These are phyloP conservation scores for Cotesia congregata DNA, from an alignment of 2,888 invertebrate species.

Conservation along the genomic window DNA sequence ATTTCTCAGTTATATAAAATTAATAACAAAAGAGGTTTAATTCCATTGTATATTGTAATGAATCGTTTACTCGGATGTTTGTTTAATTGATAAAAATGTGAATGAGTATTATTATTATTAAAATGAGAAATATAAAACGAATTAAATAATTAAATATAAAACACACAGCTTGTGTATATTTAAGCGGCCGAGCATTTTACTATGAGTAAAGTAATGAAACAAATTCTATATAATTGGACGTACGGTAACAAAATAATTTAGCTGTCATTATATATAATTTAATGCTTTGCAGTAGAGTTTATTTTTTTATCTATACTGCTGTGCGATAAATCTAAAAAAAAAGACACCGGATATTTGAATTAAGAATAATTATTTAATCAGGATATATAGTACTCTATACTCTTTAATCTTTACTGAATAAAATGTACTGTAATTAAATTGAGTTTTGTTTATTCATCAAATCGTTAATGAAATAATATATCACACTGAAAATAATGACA, in stretches of 20 bases:
- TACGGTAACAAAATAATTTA: slow-evolving; percentile 1
- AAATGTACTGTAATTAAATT: too few relatives aligned
- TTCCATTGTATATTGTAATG: neutral
- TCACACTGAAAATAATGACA: neutral
- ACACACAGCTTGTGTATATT: too few relatives aligned
- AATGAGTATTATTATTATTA: too few relatives aligned
- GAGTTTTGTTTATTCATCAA: neutral
- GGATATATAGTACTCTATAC: too few relatives aligned
- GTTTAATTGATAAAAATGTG: too few relatives aligned
- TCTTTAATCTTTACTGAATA: too few relatives aligned
- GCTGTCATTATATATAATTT: slow-evolving; percentile 1
- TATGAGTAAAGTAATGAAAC: neutral
- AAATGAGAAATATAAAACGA: too few relatives aligned
- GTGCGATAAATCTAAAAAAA: neutral
- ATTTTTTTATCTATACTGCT: neutral
- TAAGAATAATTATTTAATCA: too few relatives aligned
- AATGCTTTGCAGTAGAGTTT: neutral
- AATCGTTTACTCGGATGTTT: too few relatives aligned
- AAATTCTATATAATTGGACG: neutral
- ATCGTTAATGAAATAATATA: neutral
- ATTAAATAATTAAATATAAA: too few relatives aligned
- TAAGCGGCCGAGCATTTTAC: neutral
- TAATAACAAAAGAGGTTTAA: neutral
- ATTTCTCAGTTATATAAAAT: neutral
- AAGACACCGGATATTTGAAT: neutral